Evolutionary conservation across 2,113 vertebrate genomes (phyloP).

Genomic region (Pterocles orientalis): DNA sequence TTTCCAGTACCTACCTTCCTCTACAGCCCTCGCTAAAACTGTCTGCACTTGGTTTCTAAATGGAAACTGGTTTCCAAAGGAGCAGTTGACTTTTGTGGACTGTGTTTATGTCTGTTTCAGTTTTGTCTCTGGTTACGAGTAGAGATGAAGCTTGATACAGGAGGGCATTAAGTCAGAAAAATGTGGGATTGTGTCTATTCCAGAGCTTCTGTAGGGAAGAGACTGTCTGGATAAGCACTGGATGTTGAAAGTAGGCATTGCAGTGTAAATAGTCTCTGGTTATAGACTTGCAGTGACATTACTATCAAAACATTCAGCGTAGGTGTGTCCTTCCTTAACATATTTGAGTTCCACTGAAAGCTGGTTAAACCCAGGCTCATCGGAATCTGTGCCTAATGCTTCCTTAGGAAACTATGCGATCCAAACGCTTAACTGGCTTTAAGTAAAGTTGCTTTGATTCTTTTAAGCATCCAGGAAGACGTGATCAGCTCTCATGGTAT

Average conservation of each 20-base stretch:
- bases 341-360: slow-evolving; percentile 10
- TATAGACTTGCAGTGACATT: not conserved
- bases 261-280: not conserved
- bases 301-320: not conserved
- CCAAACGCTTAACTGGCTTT: not conserved
- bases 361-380: not conserved
- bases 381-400: not conserved
- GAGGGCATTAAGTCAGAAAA: not conserved
- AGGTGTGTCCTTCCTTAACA: slow-evolving; percentile 7
- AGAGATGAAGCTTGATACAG: not conserved
- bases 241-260: not conserved
- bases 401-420: not conserved
- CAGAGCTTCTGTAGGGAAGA: not conserved
- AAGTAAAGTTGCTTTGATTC: not conserved
- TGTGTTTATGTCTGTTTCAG: not conserved
- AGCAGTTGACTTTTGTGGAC: not conserved
- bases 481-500: not conserved
- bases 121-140: not conserved
- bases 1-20: not conserved
- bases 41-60: not conserved
- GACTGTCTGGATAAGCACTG: not conserved
- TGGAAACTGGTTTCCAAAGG: slow-evolving; percentile 7
- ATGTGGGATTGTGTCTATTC: not conserved
- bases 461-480: not conserved
- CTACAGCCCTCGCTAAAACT: not conserved